phyloP scores from a whole-genome alignment of 2,888 invertebrate genomes.

The Hyles lineata region DNA sequence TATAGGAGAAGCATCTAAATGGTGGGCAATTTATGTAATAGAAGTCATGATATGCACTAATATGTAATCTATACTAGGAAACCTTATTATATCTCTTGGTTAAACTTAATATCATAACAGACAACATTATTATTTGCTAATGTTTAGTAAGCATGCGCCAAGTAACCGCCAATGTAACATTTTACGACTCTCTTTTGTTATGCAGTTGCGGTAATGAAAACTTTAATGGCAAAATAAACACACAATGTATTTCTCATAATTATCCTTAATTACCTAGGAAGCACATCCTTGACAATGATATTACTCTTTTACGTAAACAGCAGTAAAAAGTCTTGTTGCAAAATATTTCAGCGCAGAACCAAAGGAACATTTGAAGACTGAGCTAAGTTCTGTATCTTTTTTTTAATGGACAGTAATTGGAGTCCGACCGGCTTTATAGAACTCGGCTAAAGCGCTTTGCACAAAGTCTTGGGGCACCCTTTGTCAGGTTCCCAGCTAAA shows the following conservation, averaged over 20 bases:
- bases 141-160: background rate
- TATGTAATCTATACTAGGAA: too few relatives aligned
- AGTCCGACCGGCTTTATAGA: background rate
- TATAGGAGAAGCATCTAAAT: too few relatives aligned
- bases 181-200: conserved; percentile 20
- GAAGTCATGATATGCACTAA: too few relatives aligned
- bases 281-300: background rate
- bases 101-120: background rate
- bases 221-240: conserved; percentile 1
- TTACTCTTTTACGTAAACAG: background rate
- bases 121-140: background rate
- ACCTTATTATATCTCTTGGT: too few relatives aligned
- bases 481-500: background rate
- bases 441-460: background rate
- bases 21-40: too few relatives aligned
- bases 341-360: background rate
- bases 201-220: conserved; percentile 2
- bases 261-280: background rate
- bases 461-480: background rate
- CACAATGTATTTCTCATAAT: conserved; percentile 22
- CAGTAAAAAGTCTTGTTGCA: background rate
- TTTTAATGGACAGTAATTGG: conserved; percentile 14
- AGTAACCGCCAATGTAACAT: conserved; percentile 1
- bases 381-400: conserved; percentile 1
- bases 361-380: background rate